Percentiles rank a stretch among this genome's conserved stretches.
Evolutionary conservation across 2,888 invertebrate genomes (phyloP).

Genomic region (Camptogramma bilineatum): DNA sequence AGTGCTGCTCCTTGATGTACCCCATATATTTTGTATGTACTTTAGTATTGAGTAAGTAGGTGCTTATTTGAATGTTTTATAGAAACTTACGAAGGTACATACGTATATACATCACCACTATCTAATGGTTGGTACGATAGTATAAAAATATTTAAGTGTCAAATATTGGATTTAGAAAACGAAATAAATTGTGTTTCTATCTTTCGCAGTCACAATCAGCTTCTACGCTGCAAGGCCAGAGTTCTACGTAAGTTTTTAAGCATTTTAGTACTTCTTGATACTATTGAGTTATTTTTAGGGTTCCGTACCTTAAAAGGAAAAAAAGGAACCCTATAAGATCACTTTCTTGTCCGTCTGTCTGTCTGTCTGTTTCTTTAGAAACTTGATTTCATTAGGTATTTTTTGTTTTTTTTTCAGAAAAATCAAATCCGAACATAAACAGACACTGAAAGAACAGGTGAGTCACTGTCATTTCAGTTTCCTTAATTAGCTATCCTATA

Average conservation of each 20-base stretch:
- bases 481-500: conserved; percentile 21
- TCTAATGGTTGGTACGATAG: too few relatives aligned
- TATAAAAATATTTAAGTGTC: too few relatives aligned
- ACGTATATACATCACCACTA: neutral
- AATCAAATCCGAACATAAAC: conserved; percentile 11
- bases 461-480: conserved; percentile 30
- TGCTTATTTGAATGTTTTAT: neutral
- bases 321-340: too few relatives aligned
- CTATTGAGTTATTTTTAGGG: too few relatives aligned
- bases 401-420: conserved; percentile 19
- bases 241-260: conserved; percentile 3
- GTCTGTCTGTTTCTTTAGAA: too few relatives aligned
- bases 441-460: conserved; percentile 15
- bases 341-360: too few relatives aligned
- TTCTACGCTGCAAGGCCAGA: conserved; percentile 7
- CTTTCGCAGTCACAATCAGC: conserved; percentile 30
- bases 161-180: neutral
- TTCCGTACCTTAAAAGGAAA: too few relatives aligned
- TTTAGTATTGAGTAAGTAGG: neutral
- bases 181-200: neutral
- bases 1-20: neutral
- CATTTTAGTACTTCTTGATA: neutral
- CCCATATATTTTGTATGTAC: neutral
- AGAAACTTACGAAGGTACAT: too few relatives aligned
- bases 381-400: too few relatives aligned